Base-by-base conservation (phyloP, 2,113 vertebrate genomes). In the Urocolius indicus region DNA sequence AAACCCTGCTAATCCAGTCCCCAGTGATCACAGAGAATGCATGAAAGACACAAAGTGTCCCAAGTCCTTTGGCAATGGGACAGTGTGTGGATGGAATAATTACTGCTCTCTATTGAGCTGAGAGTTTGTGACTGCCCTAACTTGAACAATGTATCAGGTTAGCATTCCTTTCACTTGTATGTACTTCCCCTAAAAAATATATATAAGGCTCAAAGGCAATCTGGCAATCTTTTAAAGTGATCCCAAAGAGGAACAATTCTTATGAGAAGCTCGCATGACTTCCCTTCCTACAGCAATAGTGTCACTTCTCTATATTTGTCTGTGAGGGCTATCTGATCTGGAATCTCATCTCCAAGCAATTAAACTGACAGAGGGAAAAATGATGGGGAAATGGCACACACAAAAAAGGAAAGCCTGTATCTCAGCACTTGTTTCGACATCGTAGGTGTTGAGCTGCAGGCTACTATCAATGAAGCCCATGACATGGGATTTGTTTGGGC, bases 291-390 rank as follows among this genome's bases (percentile, higher is more conserved):
- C 21, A 92, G 41, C 34, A 57, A 49, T 2, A 88, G 13, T 20
- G 43, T 23, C 36, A 43, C 8, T 63, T 49, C 32, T 67, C 68
- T 61, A 1, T 46, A 32, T 54, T 86, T 78, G 21, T 65, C 45
- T 2, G 0, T 16, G 9, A 45, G 34, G 65, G 8, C 10, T 72
- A 41, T 49, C 52, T 78, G 65, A 38, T 68, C 27, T 68, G 65
- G 79, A 92, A 92, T 72, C 34, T 65, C 34, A 24, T 74, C 76
- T 95, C 92, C 36, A 82, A 90, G 49, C 61, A 96, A 90, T 81
- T 94, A 90, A 90, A 88, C 24, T 73, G 93, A 84, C 34, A 87
- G 59, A 74, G 24, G 62, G 8, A 32, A 81, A 94, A 96, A 75
- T 43, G 18, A 75, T 36, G 49, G 27, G 30, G 49, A 90, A 92